Percentiles rank a stretch among this genome's conserved stretches.
phyloP scores from a whole-genome alignment of 53 echinoderm and acorn worm species.

The Actinopyga echinites region DNA sequence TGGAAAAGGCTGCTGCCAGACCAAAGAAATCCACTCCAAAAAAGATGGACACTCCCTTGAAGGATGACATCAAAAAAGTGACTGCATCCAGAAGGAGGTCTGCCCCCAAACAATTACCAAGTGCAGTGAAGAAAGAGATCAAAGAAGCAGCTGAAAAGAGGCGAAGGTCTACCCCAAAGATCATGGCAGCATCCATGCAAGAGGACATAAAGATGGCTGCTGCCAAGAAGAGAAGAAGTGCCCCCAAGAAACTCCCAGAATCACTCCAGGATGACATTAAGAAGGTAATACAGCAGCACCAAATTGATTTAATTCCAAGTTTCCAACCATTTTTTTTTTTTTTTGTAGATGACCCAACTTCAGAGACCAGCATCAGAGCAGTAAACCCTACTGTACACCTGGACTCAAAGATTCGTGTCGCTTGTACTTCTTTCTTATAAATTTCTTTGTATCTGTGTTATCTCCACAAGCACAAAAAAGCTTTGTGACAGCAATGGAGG shows the following conservation, averaged over 20 bases:
- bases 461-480: too few relatives aligned
- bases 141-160: conserved; percentile 38
- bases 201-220: conserved; percentile 47
- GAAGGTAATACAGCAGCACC: background rate
- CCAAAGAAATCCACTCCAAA: conserved; percentile 37
- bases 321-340: too few relatives aligned
- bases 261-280: conserved; percentile 61
- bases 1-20: background rate
- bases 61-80: conserved; percentile 64
- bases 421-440: too few relatives aligned
- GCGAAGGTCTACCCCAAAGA: conserved; percentile 58
- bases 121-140: conserved; percentile 60
- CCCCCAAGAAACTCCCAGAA: conserved; percentile 56
- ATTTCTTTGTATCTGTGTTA: too few relatives aligned
- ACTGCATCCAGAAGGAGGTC: conserved; percentile 41
- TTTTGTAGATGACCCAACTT: too few relatives aligned
- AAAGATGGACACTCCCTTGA: conserved; percentile 70
- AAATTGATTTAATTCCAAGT: too few relatives aligned
- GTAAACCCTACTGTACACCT: too few relatives aligned
- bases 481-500: too few relatives aligned
- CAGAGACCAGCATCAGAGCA: too few relatives aligned
- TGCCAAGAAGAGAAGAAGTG: conserved; percentile 37
- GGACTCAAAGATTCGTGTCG: too few relatives aligned
- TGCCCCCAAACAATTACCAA: conserved; percentile 53
- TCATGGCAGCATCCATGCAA: conserved; percentile 43